Conservation (phyloP, 2,113 vertebrate genomes). For the Archocentrus centrarchus region DNA sequence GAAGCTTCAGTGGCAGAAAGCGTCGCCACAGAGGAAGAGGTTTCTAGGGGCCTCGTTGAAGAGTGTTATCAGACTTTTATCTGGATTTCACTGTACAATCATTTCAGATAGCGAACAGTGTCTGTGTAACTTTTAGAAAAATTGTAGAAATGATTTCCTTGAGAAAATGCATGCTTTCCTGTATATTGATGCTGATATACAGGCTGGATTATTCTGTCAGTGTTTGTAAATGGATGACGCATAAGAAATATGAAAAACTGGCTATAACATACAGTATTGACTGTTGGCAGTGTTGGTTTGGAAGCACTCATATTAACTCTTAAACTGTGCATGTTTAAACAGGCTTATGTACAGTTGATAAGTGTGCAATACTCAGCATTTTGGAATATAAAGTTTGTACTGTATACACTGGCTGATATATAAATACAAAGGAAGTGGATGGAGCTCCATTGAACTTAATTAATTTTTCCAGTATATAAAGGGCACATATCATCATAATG, state of each 20-base stretch:
- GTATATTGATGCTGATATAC: constrained; percentile 32
- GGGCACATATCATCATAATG: constrained; percentile 21
- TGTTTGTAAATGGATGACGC: constrained; percentile 38
- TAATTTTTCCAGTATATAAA: constrained; percentile 34
- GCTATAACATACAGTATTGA: constrained; percentile 26
- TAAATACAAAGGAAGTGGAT: constrained; percentile 15
- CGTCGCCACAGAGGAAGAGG: constrained; percentile 23
- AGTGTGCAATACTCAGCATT: constrained; percentile 55
- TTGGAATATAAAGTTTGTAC: constrained; percentile 59
- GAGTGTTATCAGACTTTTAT: constrained; percentile 48
- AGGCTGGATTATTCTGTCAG: constrained; percentile 30
- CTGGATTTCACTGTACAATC: constrained; percentile 60
- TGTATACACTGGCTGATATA: constrained; percentile 40
- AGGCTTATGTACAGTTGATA: constrained; percentile 56
- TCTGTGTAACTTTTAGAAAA: constrained; percentile 29
- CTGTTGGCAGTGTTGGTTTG: constrained; percentile 18
- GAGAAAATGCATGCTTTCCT: constrained; percentile 46
- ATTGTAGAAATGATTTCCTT: constrained; percentile 12
- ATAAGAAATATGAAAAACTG: constrained; percentile 7
- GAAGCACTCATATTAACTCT: constrained; percentile 31
- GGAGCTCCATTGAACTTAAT: not conserved
- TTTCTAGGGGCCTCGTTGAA: constrained; percentile 33
- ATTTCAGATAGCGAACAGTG: constrained; percentile 32
- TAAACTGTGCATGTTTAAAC: constrained; percentile 28
- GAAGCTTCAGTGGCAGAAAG: constrained; percentile 23